Percentiles rank a stretch among this genome's conserved stretches.
These are phyloP conservation scores for Tipula confusa DNA, from an alignment of 2,888 invertebrate genomes.

Conservation along the genomic window DNA sequence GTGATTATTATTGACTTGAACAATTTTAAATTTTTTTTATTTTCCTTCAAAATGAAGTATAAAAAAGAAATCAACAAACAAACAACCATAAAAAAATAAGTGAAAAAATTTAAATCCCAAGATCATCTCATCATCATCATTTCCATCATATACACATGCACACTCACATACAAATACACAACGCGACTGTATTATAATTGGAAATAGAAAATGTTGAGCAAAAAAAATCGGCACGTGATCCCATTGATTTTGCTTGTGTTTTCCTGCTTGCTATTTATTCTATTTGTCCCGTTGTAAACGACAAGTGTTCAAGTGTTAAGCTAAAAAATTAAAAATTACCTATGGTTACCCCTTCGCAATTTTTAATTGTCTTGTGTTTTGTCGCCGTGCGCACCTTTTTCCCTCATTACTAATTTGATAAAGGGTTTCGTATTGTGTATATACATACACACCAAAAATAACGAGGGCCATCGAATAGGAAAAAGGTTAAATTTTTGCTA, in stretches of 20 bases:
- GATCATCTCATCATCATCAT: slow-evolving; percentile 20
- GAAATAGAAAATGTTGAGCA: too few relatives aligned
- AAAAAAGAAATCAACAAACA: not conserved
- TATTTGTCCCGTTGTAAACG: not conserved
- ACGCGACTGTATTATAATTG: slow-evolving; percentile 8
- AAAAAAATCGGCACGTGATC: not conserved
- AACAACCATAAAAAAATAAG: slow-evolving; percentile 20
- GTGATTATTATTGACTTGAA: slow-evolving; percentile 25
- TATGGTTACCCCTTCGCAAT: too few relatives aligned
- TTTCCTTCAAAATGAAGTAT: not conserved
- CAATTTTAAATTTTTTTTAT: slow-evolving; percentile 9
- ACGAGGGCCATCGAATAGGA: not conserved
- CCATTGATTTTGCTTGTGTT: not conserved
- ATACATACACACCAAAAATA: too few relatives aligned
- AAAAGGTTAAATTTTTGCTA: not conserved
- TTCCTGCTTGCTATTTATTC: not conserved
- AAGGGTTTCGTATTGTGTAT: not conserved
- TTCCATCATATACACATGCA: not conserved
- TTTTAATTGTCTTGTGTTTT: not conserved
- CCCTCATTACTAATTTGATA: not conserved
- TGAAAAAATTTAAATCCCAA: slow-evolving; percentile 16
- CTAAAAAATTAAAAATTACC: not conserved
- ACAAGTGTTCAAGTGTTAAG: not conserved
- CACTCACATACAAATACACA: not conserved
- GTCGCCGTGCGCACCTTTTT: not conserved